phyloP scores from a whole-genome alignment of 2,888 invertebrate species.

The Leucophenga maculata region DNA sequence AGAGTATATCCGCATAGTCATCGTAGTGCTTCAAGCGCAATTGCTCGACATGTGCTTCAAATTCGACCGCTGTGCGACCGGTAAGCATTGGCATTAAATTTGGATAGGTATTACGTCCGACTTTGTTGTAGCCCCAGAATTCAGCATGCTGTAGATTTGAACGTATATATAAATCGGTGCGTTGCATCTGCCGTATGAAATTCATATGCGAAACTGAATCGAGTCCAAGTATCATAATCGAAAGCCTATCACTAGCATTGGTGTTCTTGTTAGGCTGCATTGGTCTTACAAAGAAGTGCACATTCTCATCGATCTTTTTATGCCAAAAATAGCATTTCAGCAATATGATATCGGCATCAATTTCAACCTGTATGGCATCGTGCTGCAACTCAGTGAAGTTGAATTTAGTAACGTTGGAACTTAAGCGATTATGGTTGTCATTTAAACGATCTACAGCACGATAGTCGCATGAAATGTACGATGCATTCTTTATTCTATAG shows the following conservation, averaged over 20 bases:
- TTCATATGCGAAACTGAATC: slow-evolving; percentile 89
- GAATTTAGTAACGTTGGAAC: too few species aligned
- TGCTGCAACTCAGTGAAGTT: too few species aligned
- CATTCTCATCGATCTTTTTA: slow-evolving; percentile 30
- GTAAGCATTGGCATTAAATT: slow-evolving; percentile 86
- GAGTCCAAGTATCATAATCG: slow-evolving; percentile 84
- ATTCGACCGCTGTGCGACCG: slow-evolving; percentile 73
- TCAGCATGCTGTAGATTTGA: slow-evolving; percentile 73
- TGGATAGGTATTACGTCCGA: slow-evolving; percentile 92
- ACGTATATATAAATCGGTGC: slow-evolving; percentile 76
- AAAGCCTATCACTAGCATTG: slow-evolving; percentile 71
- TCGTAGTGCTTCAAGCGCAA: slow-evolving; percentile 70
- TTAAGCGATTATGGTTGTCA: too few species aligned
- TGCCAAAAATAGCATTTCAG: not conserved
- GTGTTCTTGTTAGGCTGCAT: not conserved
- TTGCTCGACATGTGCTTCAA: slow-evolving; percentile 79
- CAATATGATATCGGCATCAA: not conserved
- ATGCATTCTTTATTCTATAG: too few species aligned
- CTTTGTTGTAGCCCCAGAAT: slow-evolving; percentile 89
- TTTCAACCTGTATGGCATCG: not conserved
- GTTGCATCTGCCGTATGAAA: slow-evolving; percentile 85
- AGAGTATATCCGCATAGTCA: not conserved
- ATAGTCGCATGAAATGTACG: too few species aligned
- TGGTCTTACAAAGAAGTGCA: slow-evolving; percentile 30
- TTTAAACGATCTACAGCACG: too few species aligned